phyloP scores from a whole-genome alignment of 2,888 invertebrate genomes.

The Acrocyrtus sp. region DNA sequence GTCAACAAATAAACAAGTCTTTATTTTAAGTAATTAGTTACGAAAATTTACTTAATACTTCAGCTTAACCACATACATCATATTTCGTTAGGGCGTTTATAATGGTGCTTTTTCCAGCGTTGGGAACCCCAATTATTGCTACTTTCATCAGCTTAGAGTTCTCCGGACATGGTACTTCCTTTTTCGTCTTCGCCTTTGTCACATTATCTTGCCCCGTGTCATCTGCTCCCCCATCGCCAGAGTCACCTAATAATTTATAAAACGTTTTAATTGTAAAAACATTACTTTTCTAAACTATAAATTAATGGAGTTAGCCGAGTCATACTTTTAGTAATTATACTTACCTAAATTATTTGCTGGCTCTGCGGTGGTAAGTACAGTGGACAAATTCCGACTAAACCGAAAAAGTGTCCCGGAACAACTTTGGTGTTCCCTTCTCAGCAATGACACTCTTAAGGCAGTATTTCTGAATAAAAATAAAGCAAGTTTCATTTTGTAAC shows the following conservation, averaged over 20 bases:
- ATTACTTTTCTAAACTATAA: background rate
- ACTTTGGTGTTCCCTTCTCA: background rate
- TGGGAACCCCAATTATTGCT: constrained; percentile 92
- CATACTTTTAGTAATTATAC: background rate
- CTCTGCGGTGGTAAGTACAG: background rate
- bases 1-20: background rate
- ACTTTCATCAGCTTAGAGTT: constrained; percentile 68
- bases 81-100: constrained; percentile 86
- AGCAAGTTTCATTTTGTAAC: background rate
- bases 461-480: background rate
- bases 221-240: background rate
- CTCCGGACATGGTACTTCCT: constrained; percentile 23
- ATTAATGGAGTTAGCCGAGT: background rate
- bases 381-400: too few relatives aligned
- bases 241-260: background rate
- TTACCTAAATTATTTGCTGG: background rate
- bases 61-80: constrained; percentile 72
- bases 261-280: too few relatives aligned
- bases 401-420: background rate
- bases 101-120: constrained; percentile 95
- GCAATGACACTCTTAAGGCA: background rate
- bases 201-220: background rate
- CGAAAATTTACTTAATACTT: constrained; percentile 10
- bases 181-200: background rate
- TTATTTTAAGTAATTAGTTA: constrained; percentile 1